phyloP scores from a whole-genome alignment of 2,113 vertebrate species.

The Apeltes quadracus region DNA sequence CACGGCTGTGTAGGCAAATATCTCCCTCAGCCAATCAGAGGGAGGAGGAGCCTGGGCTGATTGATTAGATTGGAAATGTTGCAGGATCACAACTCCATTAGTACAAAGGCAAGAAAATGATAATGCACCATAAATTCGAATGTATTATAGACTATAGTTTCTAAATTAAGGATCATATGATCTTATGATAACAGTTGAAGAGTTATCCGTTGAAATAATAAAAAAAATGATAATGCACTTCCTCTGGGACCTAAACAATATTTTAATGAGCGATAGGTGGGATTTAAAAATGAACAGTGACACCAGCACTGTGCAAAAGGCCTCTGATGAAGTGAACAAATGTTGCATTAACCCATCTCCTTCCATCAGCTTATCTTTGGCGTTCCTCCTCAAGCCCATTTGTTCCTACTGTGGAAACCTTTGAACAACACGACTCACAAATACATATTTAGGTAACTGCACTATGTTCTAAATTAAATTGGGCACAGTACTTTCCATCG shows the following conservation, averaged over 20 bases:
- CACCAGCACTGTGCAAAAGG: neutral
- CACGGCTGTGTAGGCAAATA: slow-evolving; percentile 50
- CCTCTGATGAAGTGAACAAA: neutral
- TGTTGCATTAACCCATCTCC: neutral
- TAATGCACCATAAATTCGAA: neutral
- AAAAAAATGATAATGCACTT: neutral
- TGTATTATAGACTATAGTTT: neutral
- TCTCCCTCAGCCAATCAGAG: slow-evolving; percentile 47
- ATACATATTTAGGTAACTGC: neutral
- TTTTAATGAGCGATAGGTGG: neutral
- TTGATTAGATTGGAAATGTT: slow-evolving; percentile 6
- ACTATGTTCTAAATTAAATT: neutral
- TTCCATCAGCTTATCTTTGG: neutral
- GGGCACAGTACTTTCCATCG: neutral
- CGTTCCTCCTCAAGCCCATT: neutral
- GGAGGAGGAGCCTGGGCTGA: neutral
- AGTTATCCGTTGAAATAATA: neutral
- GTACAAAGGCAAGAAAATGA: neutral
- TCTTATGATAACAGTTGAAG: neutral
- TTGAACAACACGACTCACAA: no score
- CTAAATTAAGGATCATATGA: neutral
- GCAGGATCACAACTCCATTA: neutral
- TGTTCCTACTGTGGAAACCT: neutral
- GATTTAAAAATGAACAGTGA: neutral
- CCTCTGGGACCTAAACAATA: neutral